Percentiles rank a stretch among this genome's conserved stretches.
Evolutionary conservation across 2,888 invertebrate species (phyloP).

Genomic region (Drosophila phalerata): DNA sequence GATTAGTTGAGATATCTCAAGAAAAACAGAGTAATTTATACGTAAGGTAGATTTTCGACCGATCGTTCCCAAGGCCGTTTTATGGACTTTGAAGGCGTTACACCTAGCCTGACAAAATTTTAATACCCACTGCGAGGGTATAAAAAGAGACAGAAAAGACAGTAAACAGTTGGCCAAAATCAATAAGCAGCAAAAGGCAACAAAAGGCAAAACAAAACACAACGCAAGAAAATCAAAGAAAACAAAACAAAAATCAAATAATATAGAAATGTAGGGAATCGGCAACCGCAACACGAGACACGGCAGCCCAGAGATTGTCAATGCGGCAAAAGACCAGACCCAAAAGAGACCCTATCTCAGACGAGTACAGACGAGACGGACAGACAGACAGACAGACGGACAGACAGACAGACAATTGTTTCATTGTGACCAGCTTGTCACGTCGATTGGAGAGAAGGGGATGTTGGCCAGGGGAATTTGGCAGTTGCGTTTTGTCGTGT

Average conservation of each 20-base stretch:
- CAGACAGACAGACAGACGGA: constrained; percentile 14
- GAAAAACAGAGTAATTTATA: background rate
- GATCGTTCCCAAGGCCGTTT: background rate
- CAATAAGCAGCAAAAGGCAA: constrained; percentile 68
- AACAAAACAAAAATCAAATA: constrained; percentile 17
- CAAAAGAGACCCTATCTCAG: constrained; percentile 23
- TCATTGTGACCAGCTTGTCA: constrained; percentile 67
- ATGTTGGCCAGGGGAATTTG: background rate
- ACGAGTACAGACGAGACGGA: constrained; percentile 12
- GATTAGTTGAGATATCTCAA: background rate
- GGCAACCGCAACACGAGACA: constrained; percentile 55
- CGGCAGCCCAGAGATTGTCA: constrained; percentile 44
- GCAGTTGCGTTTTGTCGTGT: constrained; percentile 47
- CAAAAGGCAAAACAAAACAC: constrained; percentile 39
- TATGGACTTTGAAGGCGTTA: no score
- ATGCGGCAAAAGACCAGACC: constrained; percentile 26
- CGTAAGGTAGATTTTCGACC: background rate
- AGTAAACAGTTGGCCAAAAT: constrained; percentile 61
- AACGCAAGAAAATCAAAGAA: constrained; percentile 12
- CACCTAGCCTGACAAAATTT: background rate
- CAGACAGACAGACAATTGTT: constrained; percentile 50
- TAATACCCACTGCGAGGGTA: background rate
- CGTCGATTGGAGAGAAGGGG: constrained; percentile 36
- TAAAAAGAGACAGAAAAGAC: background rate
- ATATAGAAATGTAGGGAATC: constrained; percentile 29